Evolutionary conservation across 2,888 invertebrate genomes (phyloP), one percentile per base, ranked within the genome.

Genomic region (Chorisops tibialis): DNA sequence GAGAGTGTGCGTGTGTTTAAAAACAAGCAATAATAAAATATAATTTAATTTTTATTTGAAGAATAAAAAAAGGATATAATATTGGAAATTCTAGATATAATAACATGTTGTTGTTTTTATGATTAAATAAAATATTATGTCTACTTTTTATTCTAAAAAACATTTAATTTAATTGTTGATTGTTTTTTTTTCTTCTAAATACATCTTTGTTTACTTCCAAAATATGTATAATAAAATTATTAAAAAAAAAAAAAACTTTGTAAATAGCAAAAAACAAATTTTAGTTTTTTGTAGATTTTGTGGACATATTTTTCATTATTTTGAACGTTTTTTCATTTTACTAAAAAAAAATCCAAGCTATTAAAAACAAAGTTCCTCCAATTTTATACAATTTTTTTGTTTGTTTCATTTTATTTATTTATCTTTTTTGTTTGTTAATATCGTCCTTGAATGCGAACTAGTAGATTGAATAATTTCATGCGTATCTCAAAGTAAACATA

Each of bases 341-440:
- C 18, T 21, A 18, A 18, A 47, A 41, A 6, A 16, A 16, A 2
- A 41, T 30, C 30, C 30, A 30, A 30, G 30, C 30, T 30, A 30
- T 43, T 30, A 30, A 30, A 30, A 30, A 30, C 30, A 30, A 30
- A 30, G 30, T 30, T 30, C 3, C 30, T 30, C 30, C 9, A 30
- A 47, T 6, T 18, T 47, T 9, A 47, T 30, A 7, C 30, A 30
- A 1, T 30, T 1, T n/a, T n/a, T 30, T 30, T 30, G 9, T 30
- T 30, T 7, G 5, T 30, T 2, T 14, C 11, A 39, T 39, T 6
- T 49, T 49, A 49, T 49, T 22, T 24, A 19, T 49, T 58, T 59
- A 39, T 6, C 16, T 18, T 52, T 51, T 21, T 12, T 1, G 22
- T 47, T 61, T 35, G 21, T 7, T 62, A 14, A 59, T 51, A 51